Base-by-base conservation (phyloP, 2,888 invertebrate genomes). In the Brachycybe producta region DNA sequence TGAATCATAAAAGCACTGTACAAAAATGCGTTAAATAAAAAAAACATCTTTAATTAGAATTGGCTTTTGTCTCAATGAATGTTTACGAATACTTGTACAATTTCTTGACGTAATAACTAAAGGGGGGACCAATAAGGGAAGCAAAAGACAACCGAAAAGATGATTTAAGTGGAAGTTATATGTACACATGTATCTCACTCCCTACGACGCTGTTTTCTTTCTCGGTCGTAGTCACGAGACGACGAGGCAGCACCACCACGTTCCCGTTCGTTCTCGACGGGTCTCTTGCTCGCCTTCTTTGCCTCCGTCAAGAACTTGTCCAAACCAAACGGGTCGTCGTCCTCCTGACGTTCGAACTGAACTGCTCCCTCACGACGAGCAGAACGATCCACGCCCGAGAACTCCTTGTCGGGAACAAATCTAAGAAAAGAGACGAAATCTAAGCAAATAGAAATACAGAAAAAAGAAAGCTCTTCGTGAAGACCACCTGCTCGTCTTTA, bases 271-370 rank as follows among this genome's bases (percentile, higher is more conserved):
- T 54, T 54, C n/a, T 60, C 60, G 8, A 56, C 53, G 7, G 59
- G 56, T 51, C 65, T 67, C 61, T 79, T 77, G 62, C 79, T 80
- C 0, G 80, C 86, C 54, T 86, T 80, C 66, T 97, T 97, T 51
- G 94, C 95, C 67, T 92, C 88, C 59, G 85, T 86, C 77, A 99
- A 84, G 78, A 98, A 94, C 72, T 91, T 88, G 73, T 94, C 94
- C 62, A 98, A 74, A 66, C 95, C 97, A 70, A 99, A 99, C 55
- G 95, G 92, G 79, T 99, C 98, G 52, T 78, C 78, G 55, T 74
- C 75, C 8, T 79, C 75, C 58, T 80, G 80, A 57, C 80, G 80
- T 64, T 92, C 90, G 68, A 97, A 97, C 70, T 95, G 92, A 23
- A 98, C 97, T 0, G 98, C 97, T 0, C 92, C 94, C 8, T 81